Evolutionary conservation across 2,888 invertebrate species (phyloP).

Genomic region (Folsomia manolachei): DNA sequence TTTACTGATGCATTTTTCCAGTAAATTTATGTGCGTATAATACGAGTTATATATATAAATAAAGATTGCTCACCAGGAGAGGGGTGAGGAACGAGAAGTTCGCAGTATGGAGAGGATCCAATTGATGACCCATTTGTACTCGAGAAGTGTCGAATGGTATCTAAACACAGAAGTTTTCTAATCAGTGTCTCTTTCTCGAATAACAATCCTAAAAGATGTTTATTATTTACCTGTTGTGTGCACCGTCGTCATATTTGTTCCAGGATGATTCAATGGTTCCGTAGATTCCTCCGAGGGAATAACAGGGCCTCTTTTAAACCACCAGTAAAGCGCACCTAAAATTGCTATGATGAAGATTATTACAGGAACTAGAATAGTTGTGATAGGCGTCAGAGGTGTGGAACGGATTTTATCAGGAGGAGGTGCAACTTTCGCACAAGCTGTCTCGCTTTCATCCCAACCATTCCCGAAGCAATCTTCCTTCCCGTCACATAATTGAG

Average conservation of each 20-base stretch:
- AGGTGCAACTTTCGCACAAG: constrained; percentile 10
- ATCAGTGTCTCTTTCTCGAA: too few species aligned
- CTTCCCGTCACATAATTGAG: constrained; percentile 36
- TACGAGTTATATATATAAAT: too few species aligned
- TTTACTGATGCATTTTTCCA: too few species aligned
- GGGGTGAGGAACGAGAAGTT: constrained; percentile 47
- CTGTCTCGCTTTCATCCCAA: constrained; percentile 37
- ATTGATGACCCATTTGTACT: constrained; percentile 41
- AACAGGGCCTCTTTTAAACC: constrained; percentile 24
- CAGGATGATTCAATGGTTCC: constrained; percentile 38
- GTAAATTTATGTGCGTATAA: too few species aligned
- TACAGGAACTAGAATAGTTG: constrained; percentile 33
- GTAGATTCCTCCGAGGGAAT: constrained; percentile 32
- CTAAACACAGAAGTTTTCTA: constrained; percentile 8
- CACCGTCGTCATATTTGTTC: constrained; percentile 40
- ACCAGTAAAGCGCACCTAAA: constrained; percentile 28
- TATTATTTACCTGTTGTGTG: constrained; percentile 30
- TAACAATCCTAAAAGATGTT: too few species aligned
- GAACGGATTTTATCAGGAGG: background rate
- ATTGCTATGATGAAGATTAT: constrained; percentile 28
- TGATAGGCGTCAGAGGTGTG: constrained; percentile 22
- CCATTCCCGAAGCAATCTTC: constrained; percentile 32
- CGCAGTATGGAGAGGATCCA: constrained; percentile 45
- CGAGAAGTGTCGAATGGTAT: constrained; percentile 36
- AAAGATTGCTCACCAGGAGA: too few species aligned